Conservation (phyloP, 2,113 vertebrate species). For the Tonatia bakeri region DNA sequence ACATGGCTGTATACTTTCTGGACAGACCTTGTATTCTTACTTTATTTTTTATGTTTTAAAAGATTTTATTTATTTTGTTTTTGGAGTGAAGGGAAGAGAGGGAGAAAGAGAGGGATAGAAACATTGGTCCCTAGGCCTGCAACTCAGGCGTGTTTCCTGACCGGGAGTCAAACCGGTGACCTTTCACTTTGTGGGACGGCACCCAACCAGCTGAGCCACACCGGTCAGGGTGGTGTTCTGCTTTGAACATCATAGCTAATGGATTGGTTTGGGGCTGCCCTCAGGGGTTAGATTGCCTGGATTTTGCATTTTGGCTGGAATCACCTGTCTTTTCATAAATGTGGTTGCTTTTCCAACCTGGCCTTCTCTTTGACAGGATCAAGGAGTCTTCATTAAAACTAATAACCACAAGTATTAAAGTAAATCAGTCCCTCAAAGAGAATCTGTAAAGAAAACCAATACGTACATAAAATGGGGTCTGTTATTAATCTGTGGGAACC, state of each 20-base stretch:
- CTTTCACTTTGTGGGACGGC: too few relatives aligned
- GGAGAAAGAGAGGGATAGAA: too few relatives aligned
- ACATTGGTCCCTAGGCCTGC: too few relatives aligned
- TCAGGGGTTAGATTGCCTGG: background rate
- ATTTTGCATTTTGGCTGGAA: background rate
- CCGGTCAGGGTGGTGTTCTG: background rate
- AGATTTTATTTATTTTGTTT: too few relatives aligned
- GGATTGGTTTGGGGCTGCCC: background rate
- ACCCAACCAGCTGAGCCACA: too few relatives aligned
- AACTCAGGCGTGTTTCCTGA: too few relatives aligned
- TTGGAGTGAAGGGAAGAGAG: too few relatives aligned
- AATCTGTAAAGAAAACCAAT: conserved; percentile 3
- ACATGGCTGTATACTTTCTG: too few relatives aligned
- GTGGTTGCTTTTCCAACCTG: background rate
- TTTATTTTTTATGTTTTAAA: too few relatives aligned
- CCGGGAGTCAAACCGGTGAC: too few relatives aligned
- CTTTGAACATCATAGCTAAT: background rate
- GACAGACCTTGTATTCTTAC: too few relatives aligned
- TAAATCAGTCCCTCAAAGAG: background rate
- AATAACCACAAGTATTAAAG: background rate
- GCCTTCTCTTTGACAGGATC: background rate
- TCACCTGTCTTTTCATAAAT: background rate
- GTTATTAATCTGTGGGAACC: background rate
- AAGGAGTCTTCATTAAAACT: background rate
- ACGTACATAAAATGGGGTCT: background rate